phyloP scores from a whole-genome alignment of 2,113 vertebrate species.

The Hemiprocne comata region DNA sequence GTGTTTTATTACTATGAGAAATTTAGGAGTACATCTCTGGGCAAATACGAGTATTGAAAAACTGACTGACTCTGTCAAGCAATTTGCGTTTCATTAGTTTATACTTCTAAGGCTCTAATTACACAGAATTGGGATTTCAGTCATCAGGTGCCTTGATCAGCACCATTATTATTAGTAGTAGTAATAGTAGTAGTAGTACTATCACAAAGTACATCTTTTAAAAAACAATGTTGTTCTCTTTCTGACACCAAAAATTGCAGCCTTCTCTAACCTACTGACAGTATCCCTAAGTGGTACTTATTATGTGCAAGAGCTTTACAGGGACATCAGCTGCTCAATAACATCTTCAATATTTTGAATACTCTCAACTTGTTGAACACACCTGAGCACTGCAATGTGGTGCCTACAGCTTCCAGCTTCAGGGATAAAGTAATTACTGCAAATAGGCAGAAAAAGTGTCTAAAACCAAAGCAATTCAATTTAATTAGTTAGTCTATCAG shows the following conservation, averaged over 20 bases:
- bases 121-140: neutral
- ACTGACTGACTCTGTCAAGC: neutral
- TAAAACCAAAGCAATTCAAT: neutral
- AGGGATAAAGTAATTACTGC: neutral
- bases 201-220: too few relatives aligned
- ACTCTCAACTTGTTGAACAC: neutral
- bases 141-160: too few relatives aligned
- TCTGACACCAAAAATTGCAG: too few relatives aligned
- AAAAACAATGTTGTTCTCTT: too few relatives aligned
- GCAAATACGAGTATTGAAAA: neutral
- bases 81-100: neutral
- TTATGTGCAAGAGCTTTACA: neutral
- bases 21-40: neutral
- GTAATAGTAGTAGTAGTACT: too few relatives aligned
- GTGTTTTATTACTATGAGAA: neutral
- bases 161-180: too few relatives aligned
- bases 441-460: neutral
- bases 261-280: too few relatives aligned
- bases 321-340: neutral
- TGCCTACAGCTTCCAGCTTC: neutral
- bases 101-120: neutral
- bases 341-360: constrained; percentile 15
- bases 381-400: neutral
- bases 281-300: neutral
- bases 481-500: neutral